phyloP scores from a whole-genome alignment of 2,797 vertebrate genomes.

The Darevskia mixta region DNA sequence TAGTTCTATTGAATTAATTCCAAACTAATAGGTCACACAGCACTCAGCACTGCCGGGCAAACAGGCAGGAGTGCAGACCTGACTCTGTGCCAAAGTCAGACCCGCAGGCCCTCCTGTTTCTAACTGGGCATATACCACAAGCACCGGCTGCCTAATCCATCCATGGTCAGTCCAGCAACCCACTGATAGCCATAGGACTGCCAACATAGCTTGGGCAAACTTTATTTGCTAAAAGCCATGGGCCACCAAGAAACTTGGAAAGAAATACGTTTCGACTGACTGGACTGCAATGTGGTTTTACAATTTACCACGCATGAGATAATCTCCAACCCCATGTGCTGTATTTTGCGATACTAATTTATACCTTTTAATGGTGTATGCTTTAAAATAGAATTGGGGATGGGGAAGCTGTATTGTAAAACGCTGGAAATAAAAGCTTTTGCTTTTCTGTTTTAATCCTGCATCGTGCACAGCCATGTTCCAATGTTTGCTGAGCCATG shows the following conservation, averaged over 20 bases:
- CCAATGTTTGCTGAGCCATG: background rate
- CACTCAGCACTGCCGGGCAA: background rate
- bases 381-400: no score
- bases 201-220: background rate
- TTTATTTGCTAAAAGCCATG: background rate
- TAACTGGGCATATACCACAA: background rate
- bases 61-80: no score
- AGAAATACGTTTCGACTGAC: background rate
- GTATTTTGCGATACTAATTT: background rate
- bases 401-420: no score
- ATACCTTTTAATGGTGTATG: background rate
- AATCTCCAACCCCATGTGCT: background rate
- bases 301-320: no score
- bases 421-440: no score
- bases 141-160: background rate
- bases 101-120: background rate
- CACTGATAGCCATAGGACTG: no score
- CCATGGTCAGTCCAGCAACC: background rate
- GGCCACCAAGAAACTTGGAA: background rate
- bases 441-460: no score
- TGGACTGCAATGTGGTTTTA: background rate
- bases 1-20: background rate
- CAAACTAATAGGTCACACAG: background rate
- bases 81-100: background rate
- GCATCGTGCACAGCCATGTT: background rate